phyloP scores from a whole-genome alignment of 1,140 invertebrate genomes.

The Colletes gigas region DNA sequence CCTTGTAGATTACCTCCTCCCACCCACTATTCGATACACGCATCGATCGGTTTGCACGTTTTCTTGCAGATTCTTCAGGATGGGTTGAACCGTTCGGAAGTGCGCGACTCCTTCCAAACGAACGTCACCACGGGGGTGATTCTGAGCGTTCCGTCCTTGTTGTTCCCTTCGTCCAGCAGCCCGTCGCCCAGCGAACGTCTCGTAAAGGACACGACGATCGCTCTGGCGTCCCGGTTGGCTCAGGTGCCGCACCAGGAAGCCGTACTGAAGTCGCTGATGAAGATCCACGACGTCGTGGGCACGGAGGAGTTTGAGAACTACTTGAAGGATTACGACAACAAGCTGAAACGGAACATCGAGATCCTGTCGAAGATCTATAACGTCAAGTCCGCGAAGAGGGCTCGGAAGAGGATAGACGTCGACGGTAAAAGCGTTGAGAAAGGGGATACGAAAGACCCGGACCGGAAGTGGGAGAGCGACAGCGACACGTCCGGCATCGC shows the following conservation, averaged over 20 bases:
- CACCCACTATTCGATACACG: conserved; percentile 11
- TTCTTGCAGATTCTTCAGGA: conserved; percentile 84
- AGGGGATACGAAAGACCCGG: conserved; percentile 32
- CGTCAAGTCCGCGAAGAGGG: conserved; percentile 72
- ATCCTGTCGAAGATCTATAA: conserved; percentile 86
- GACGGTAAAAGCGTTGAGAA: conserved; percentile 35
- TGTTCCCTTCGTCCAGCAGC: conserved; percentile 79
- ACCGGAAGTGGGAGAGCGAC: conserved; percentile 63
- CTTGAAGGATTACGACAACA: conserved; percentile 78
- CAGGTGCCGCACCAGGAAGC: conserved; percentile 86
- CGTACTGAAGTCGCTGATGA: conserved; percentile 84
- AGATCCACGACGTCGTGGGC: conserved; percentile 85
- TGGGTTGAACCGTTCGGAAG: conserved; percentile 83
- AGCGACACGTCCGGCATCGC: conserved; percentile 63
- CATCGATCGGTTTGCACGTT: background rate
- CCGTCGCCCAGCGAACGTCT: conserved; percentile 75
- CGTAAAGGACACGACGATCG: conserved; percentile 80
- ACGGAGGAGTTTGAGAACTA: conserved; percentile 83
- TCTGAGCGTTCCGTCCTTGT: conserved; percentile 84
- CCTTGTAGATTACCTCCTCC: conserved; percentile 7
- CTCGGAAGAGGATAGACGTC: background rate
- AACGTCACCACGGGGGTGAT: conserved; percentile 86
- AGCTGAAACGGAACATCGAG: conserved; percentile 85
- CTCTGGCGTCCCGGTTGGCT: conserved; percentile 85
- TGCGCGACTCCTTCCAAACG: conserved; percentile 82